phyloP scores from a whole-genome alignment of 2,797 vertebrate species.

The Hippocampus kuda region DNA sequence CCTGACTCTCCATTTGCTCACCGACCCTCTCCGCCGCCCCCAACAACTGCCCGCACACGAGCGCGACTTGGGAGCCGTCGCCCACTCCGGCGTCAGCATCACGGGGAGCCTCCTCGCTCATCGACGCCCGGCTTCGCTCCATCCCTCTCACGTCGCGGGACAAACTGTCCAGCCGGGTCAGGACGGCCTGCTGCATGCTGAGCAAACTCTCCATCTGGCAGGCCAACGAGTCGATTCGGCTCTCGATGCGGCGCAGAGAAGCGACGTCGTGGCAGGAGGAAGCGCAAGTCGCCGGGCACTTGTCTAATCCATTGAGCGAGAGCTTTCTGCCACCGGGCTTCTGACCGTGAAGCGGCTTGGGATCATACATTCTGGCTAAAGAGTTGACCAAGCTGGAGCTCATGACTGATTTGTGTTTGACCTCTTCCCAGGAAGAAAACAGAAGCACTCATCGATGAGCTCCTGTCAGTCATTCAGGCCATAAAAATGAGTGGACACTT shows the following conservation, averaged over 20 bases:
- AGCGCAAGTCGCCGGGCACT: slow-evolving; percentile 30
- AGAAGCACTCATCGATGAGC: background rate
- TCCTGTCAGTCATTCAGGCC: slow-evolving; percentile 18
- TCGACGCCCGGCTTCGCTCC: slow-evolving; percentile 57
- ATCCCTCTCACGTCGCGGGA: slow-evolving; percentile 65
- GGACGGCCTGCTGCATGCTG: slow-evolving; percentile 67
- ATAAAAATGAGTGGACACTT: background rate
- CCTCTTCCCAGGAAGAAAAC: slow-evolving; percentile 3
- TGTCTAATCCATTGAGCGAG: slow-evolving; percentile 45
- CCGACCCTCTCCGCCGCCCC: slow-evolving; percentile 58
- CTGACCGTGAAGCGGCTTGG: slow-evolving; percentile 67
- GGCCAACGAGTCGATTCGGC: slow-evolving; percentile 67
- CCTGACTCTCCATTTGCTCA: slow-evolving; percentile 62
- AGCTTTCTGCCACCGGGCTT: slow-evolving; percentile 52
- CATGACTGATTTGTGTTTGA: slow-evolving; percentile 38
- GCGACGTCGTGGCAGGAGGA: slow-evolving; percentile 23
- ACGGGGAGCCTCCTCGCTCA: slow-evolving; percentile 34
- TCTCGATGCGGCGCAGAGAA: slow-evolving; percentile 52
- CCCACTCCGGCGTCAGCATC: background rate
- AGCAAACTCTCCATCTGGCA: slow-evolving; percentile 74
- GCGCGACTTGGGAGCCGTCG: slow-evolving; percentile 43
- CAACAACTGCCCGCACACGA: slow-evolving; percentile 58
- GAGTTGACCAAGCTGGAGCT: slow-evolving; percentile 72
- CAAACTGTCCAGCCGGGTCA: slow-evolving; percentile 69
- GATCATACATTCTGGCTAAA: slow-evolving; percentile 75